These are phyloP conservation scores for Echinometra lucunter DNA, from an alignment of 53 echinoderm and acorn worm species.

Conservation along the genomic window DNA sequence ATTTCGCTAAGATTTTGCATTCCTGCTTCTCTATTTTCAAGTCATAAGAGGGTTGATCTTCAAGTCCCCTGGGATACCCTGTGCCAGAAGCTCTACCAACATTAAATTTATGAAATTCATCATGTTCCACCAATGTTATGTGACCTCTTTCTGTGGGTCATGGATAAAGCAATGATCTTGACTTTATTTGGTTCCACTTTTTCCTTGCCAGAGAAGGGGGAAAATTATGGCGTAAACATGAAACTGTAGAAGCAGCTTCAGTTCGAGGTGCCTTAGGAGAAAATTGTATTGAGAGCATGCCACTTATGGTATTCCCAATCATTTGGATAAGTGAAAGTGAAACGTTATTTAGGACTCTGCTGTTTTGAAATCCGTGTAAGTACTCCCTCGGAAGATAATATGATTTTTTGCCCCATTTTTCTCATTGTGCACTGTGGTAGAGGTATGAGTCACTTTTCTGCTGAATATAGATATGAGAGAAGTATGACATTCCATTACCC, in stretches of 20 bases:
- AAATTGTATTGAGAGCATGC: conserved; percentile 41
- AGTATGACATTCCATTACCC: conserved; percentile 37
- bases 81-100: conserved; percentile 9
- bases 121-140: conserved; percentile 28
- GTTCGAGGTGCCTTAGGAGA: background rate
- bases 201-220: background rate
- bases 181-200: conserved; percentile 29
- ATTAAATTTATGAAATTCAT: conserved; percentile 10
- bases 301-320: conserved; percentile 43
- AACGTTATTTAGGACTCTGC: conserved; percentile 23
- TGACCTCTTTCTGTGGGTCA: conserved; percentile 45
- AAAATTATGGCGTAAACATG: conserved; percentile 20
- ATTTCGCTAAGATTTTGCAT: conserved; percentile 22
- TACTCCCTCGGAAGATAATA: background rate
- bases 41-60: background rate
- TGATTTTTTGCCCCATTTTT: conserved; percentile 1
- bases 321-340: conserved; percentile 37
- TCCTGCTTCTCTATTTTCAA: background rate
- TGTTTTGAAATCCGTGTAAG: background rate
- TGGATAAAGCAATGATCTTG: conserved; percentile 32
- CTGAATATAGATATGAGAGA: background rate
- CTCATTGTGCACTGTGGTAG: background rate
- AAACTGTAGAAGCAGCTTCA: conserved; percentile 30
- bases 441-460: conserved; percentile 40
- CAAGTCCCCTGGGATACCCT: background rate